Evolutionary conservation across 1,140 invertebrate species (phyloP).

Genomic region (Hirudo medicinalis): DNA sequence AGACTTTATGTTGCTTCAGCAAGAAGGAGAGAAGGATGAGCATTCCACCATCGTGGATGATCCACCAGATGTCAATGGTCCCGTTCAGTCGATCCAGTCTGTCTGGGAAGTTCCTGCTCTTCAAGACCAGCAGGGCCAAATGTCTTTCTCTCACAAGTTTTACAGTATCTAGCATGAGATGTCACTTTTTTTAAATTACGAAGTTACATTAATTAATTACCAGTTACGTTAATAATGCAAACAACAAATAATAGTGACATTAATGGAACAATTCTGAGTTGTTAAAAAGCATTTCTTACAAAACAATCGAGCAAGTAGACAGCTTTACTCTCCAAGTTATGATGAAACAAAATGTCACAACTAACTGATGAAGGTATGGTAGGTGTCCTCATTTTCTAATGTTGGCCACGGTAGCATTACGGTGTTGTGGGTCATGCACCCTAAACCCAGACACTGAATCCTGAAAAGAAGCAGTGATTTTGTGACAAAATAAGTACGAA

Average conservation of each 20-base stretch:
- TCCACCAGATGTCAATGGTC: slow-evolving; percentile 99
- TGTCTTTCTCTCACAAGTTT: slow-evolving; percentile 10
- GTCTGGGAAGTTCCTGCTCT: slow-evolving; percentile 90
- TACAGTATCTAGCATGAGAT: too few species aligned
- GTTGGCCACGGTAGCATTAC: slow-evolving; percentile 95
- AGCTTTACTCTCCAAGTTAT: too few species aligned
- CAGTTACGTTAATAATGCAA: too few species aligned
- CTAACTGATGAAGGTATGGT: slow-evolving; percentile 41
- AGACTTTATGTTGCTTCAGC: slow-evolving; percentile 76
- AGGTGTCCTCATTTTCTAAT: slow-evolving; percentile 75
- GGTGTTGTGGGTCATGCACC: slow-evolving; percentile 94
- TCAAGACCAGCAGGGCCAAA: slow-evolving; percentile 63
- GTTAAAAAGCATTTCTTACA: too few species aligned
- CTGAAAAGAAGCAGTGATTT: slow-evolving; percentile 8
- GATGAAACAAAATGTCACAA: too few species aligned
- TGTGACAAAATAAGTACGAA: background rate
- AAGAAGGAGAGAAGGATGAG: slow-evolving; percentile 94
- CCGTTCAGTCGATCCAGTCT: slow-evolving; percentile 65
- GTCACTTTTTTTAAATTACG: too few species aligned
- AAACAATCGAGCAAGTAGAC: too few species aligned
- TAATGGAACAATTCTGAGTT: too few species aligned
- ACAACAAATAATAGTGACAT: too few species aligned
- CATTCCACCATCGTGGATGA: slow-evolving; percentile 93
- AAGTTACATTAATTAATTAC: too few species aligned
- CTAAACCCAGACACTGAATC: slow-evolving; percentile 53